phyloP scores from a whole-genome alignment of 1,140 invertebrate species.

The Bacillus rossius region DNA sequence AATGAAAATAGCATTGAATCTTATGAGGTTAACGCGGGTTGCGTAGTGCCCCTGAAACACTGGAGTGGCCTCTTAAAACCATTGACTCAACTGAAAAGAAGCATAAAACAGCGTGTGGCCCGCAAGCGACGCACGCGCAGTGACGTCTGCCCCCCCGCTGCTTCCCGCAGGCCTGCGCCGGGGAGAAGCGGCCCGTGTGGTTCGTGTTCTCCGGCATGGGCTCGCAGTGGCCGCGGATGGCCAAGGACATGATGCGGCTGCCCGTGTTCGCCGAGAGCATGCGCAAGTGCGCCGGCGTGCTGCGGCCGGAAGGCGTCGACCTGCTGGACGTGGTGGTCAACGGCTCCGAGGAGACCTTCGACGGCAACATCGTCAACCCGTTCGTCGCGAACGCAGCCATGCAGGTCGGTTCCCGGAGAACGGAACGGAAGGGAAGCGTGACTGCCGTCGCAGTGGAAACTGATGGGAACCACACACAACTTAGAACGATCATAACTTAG shows the following conservation, averaged over 20 bases:
- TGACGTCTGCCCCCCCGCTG: conserved; percentile 51
- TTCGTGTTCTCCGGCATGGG: conserved; percentile 92
- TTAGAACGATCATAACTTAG: no score
- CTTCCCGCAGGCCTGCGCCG: conserved; percentile 53
- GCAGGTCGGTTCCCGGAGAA: conserved; percentile 50
- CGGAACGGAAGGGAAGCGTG: no score
- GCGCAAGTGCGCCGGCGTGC: conserved; percentile 60
- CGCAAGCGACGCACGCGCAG: no score
- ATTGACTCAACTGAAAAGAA: no score
- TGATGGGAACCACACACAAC: no score
- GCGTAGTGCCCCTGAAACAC: no score
- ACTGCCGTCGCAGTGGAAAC: no score
- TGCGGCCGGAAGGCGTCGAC: conserved; percentile 70
- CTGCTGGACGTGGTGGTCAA: conserved; percentile 73
- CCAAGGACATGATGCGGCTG: conserved; percentile 58
- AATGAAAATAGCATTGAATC: no score
- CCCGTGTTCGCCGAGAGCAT: conserved; percentile 68
- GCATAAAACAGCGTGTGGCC: no score
- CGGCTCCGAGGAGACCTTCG: conserved; percentile 63
- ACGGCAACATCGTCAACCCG: conserved; percentile 72
- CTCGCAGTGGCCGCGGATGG: conserved; percentile 85
- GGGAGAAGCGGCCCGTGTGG: conserved; percentile 64
- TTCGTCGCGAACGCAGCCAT: conserved; percentile 88
- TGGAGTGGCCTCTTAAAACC: no score
- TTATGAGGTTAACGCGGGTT: no score